Evolutionary conservation across 64 coral and sea anemone genomes (phyloP).

Genomic region (Anthopleura sola): DNA sequence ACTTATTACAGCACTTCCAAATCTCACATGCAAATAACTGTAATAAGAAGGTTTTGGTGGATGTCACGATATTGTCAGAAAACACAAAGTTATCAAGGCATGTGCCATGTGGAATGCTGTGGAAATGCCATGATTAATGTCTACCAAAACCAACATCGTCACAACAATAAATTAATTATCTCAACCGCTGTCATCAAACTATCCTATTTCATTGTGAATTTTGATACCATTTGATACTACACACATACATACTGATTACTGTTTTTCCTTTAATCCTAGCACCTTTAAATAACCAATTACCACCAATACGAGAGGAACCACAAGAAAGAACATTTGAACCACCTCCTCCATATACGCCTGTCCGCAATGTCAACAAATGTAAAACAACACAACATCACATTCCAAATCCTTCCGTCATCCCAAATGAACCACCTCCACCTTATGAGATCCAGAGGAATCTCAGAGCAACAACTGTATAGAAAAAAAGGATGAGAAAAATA

Average conservation of each 20-base stretch:
- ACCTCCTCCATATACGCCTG: conserved; percentile 87
- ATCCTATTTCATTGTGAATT: too few relatives aligned
- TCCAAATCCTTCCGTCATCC: conserved; percentile 25
- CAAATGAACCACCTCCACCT: conserved; percentile 88
- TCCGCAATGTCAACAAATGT: conserved; percentile 29
- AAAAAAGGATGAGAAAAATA: not conserved
- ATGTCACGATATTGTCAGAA: too few relatives aligned
- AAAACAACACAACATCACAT: not conserved
- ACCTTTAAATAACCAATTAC: conserved; percentile 69
- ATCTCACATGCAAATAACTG: too few relatives aligned
- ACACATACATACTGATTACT: not conserved
- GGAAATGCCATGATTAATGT: too few relatives aligned
- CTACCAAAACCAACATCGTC: too few relatives aligned
- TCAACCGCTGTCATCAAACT: too few relatives aligned
- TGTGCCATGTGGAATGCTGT: too few relatives aligned
- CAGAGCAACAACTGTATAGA: conserved; percentile 85
- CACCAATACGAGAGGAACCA: conserved; percentile 62
- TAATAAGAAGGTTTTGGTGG: too few relatives aligned
- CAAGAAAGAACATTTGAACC: conserved; percentile 62
- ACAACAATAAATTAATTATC: too few relatives aligned
- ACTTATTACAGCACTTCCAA: too few relatives aligned
- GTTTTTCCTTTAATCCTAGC: conserved; percentile 33
- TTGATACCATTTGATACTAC: too few relatives aligned
- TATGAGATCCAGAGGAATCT: conserved; percentile 60
- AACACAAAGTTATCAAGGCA: too few relatives aligned